These are phyloP conservation scores for Butorides virescens DNA, from an alignment of 2,113 vertebrate species.

Conservation along the genomic window DNA sequence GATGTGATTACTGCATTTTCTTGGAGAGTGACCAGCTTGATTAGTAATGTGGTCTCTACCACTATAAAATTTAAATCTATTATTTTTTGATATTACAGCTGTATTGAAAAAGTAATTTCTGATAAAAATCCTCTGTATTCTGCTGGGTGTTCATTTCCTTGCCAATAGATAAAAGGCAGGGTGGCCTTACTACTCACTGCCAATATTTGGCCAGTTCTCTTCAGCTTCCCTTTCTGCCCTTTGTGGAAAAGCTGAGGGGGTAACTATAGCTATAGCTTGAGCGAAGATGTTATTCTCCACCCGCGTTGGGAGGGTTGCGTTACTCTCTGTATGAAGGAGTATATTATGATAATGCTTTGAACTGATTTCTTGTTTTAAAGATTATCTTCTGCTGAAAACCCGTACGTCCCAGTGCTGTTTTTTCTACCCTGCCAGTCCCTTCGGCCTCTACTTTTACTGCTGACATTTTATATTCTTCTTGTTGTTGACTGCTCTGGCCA, in stretches of 20 bases:
- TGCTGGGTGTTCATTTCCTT: neutral
- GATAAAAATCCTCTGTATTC: neutral
- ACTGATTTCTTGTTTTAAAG: constrained; percentile 10
- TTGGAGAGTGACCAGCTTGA: neutral
- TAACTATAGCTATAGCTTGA: neutral
- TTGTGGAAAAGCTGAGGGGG: neutral
- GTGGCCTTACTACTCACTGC: neutral
- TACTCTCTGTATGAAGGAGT: neutral
- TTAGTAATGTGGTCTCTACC: neutral
- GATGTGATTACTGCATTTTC: neutral
- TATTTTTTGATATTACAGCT: neutral
- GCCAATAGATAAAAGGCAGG: neutral
- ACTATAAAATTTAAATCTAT: neutral
- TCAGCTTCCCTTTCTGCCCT: neutral
- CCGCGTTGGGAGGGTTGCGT: neutral
- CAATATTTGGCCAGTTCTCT: neutral
- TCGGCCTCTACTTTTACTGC: neutral
- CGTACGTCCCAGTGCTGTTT: neutral
- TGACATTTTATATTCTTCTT: neutral
- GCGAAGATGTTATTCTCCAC: neutral
- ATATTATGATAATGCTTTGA: neutral
- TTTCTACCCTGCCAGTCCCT: neutral
- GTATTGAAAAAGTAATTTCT: neutral
- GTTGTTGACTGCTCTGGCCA: neutral
- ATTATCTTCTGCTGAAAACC: neutral